Conservation (phyloP, 2,797 vertebrate genomes). For the Anguilla pacifica region DNA sequence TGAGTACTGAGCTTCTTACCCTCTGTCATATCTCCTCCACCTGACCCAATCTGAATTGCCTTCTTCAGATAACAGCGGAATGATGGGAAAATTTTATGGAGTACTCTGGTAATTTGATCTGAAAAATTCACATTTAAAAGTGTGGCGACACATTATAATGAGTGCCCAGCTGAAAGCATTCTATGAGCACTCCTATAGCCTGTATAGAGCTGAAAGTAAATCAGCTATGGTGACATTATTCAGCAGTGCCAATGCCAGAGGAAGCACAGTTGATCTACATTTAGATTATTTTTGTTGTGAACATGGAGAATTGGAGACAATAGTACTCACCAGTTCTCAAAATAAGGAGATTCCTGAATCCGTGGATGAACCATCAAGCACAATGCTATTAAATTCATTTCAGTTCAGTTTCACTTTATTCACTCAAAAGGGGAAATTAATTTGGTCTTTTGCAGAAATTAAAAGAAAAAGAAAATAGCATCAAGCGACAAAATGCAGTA, state of each 20-base stretch:
- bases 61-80: background rate
- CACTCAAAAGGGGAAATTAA: background rate
- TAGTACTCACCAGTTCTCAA: background rate
- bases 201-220: background rate
- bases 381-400: background rate
- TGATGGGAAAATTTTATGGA: background rate
- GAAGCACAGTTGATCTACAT: background rate
- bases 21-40: background rate
- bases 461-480: background rate
- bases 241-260: background rate
- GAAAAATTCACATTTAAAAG: background rate
- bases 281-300: background rate
- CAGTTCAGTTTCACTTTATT: background rate
- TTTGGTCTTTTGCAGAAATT: background rate
- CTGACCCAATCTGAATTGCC: background rate
- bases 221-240: background rate
- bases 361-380: background rate
- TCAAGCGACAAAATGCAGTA: background rate
- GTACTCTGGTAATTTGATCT: background rate
- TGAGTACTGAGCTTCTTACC: conserved; percentile 65
- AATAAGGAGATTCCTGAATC: background rate
- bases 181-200: background rate
- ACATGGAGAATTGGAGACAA: background rate
- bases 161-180: background rate
- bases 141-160: background rate